Evolutionary conservation across 2,888 invertebrate species (phyloP).

Genomic region (Antheraea assamensis): DNA sequence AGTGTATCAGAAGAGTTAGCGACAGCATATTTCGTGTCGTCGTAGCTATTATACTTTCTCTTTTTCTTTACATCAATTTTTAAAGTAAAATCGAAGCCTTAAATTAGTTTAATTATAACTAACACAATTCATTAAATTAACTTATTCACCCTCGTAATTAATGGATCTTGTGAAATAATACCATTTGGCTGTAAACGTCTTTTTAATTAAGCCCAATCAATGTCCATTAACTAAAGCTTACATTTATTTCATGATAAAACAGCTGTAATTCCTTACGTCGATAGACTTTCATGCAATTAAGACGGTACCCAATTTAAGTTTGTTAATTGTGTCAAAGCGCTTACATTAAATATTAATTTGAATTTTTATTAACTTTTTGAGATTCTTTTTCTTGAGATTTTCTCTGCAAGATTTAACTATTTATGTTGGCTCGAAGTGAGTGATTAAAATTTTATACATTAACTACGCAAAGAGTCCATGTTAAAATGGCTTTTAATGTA

Average conservation of each 20-base stretch:
- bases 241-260: constrained; percentile 11
- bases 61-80: not conserved
- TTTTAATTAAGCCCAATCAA: not conserved
- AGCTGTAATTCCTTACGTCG: constrained; percentile 3
- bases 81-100: not conserved
- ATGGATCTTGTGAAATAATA: not conserved
- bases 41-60: not conserved
- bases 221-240: constrained; percentile 6
- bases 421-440: not conserved
- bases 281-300: constrained; percentile 13
- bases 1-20: not conserved
- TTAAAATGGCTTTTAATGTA: not conserved
- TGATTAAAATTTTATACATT: not conserved
- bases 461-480: not conserved
- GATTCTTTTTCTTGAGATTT: not conserved
- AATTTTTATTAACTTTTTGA: not conserved
- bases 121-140: not conserved
- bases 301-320: not conserved
- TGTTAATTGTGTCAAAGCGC: constrained; percentile 1
- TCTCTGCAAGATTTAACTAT: not conserved
- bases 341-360: not conserved
- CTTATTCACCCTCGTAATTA: not conserved
- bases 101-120: not conserved
- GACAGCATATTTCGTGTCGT: not conserved
- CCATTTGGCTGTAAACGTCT: not conserved